These are phyloP conservation scores for Hypsibius dujardini DNA, from an alignment of 1,140 invertebrate genomes.

Conservation along the genomic window DNA sequence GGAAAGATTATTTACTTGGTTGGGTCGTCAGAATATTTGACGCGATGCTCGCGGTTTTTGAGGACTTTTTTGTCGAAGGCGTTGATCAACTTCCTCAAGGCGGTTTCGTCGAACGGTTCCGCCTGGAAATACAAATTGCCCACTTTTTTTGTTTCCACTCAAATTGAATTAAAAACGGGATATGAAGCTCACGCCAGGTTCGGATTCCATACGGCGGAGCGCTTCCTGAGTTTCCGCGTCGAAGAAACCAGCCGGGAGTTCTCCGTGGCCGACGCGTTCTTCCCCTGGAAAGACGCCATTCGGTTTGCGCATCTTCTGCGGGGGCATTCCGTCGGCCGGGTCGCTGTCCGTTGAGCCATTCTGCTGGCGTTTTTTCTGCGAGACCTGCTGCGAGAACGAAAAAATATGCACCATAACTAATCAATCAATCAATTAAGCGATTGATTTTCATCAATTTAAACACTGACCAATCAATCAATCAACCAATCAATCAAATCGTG, in stretches of 20 bases:
- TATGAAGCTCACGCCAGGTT: conserved; percentile 46
- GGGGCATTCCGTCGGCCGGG: too few species aligned
- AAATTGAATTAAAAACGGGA: conserved; percentile 18
- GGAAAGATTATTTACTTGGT: conserved; percentile 48
- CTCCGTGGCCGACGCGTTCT: background rate
- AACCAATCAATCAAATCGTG: too few species aligned
- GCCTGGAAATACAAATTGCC: conserved; percentile 31
- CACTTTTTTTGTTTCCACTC: conserved; percentile 7
- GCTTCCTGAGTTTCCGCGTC: conserved; percentile 61
- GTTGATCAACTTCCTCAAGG: conserved; percentile 67
- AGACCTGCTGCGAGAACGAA: too few species aligned
- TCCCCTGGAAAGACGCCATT: too few species aligned
- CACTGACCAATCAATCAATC: too few species aligned
- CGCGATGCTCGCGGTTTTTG: conserved; percentile 92
- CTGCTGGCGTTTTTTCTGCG: too few species aligned
- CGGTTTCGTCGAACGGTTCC: conserved; percentile 64
- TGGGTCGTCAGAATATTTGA: conserved; percentile 90
- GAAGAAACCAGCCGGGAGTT: conserved; percentile 7
- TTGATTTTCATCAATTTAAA: too few species aligned
- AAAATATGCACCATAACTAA: too few species aligned
- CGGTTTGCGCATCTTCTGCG: too few species aligned
- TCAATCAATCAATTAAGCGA: too few species aligned
- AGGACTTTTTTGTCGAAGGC: conserved; percentile 82
- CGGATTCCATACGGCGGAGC: conserved; percentile 58
- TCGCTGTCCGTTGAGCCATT: too few species aligned